phyloP scores from a whole-genome alignment of 2,113 vertebrate species.

The Phaetusa simplex region DNA sequence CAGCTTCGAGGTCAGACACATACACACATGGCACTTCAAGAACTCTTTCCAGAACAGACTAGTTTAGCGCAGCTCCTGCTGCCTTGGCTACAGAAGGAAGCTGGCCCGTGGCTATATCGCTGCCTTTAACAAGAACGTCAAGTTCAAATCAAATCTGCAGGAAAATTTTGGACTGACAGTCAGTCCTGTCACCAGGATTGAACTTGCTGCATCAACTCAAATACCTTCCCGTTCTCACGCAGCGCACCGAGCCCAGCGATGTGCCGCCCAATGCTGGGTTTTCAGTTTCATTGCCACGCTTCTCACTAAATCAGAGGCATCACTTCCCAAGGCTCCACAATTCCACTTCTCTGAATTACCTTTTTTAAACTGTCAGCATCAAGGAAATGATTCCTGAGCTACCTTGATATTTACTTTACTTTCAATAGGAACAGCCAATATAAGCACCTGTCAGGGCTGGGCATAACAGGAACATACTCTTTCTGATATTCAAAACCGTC shows the following conservation, averaged over 20 bases:
- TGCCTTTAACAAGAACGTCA: neutral
- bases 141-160: neutral
- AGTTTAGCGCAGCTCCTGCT: neutral
- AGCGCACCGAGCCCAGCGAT: too few species aligned
- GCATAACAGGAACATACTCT: neutral
- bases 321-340: neutral
- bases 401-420: neutral
- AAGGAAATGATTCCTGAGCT: neutral
- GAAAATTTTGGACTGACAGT: neutral
- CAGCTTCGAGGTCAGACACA: neutral
- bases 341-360: neutral
- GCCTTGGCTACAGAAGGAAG: neutral
- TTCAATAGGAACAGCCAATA: neutral
- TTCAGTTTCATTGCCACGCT: neutral
- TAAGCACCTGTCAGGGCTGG: neutral
- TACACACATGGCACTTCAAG: rapidly evolving
- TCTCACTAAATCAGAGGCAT: neutral
- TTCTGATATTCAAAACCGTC: neutral
- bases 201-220: neutral
- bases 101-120: neutral
- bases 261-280: neutral
- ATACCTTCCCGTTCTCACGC: neutral
- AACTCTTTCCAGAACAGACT: neutral
- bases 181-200: neutral
- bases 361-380: neutral